phyloP scores from a whole-genome alignment of 2,888 invertebrate species.

The Hypomecis atomaria region DNA sequence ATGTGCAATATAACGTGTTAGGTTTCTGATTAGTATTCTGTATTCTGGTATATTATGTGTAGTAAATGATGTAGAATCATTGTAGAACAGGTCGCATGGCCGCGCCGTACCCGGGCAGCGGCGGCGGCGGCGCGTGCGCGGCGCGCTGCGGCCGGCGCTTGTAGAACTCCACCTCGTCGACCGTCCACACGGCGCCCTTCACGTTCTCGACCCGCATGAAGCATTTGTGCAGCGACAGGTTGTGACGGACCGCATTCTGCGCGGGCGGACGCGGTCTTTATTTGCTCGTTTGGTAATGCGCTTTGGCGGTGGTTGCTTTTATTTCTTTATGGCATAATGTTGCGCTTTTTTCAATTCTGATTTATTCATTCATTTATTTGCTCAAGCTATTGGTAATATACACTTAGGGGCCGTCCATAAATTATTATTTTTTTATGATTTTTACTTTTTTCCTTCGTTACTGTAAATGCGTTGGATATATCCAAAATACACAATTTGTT shows the following conservation, averaged over 20 bases:
- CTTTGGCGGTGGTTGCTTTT: conserved; percentile 31
- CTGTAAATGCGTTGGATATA: no score
- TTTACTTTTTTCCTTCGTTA: no score
- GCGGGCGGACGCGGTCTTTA: conserved; percentile 61
- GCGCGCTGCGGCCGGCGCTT: conserved; percentile 97
- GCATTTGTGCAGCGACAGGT: conserved; percentile 99
- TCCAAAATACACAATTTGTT: no score
- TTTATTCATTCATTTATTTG: not conserved
- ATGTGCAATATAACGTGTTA: not conserved
- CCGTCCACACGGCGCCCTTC: conserved; percentile 99
- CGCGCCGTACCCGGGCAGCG: conserved; percentile 86
- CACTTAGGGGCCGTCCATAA: no score
- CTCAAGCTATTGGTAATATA: no score
- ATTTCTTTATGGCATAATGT: conserved; percentile 9
- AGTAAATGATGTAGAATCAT: conserved; percentile 30
- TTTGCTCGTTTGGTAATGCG: conserved; percentile 50
- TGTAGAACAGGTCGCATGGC: conserved; percentile 61
- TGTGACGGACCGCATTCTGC: conserved; percentile 99
- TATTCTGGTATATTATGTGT: conserved; percentile 35
- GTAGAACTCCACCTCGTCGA: conserved; percentile 99
- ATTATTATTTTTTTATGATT: no score
- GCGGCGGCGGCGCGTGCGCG: conserved; percentile 80
- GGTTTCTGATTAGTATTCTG: not conserved
- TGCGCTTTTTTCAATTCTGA: not conserved
- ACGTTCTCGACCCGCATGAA: conserved; percentile 99